Evolutionary conservation across 2,797 vertebrate genomes (phyloP).

Genomic region (Loriculus beryllinus): DNA sequence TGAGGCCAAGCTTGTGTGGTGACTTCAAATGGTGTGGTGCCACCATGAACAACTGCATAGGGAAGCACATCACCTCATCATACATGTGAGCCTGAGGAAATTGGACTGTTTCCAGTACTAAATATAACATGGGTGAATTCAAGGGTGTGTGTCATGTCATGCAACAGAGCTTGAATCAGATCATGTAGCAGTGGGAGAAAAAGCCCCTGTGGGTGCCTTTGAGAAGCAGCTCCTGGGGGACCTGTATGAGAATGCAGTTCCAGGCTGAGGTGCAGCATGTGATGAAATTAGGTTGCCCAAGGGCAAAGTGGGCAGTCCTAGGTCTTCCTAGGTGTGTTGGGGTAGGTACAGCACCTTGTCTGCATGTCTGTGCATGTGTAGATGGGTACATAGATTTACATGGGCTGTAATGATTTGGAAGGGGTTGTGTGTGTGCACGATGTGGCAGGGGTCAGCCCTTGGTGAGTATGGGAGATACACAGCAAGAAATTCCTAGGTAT

Average conservation of each 20-base stretch:
- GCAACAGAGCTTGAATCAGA: neutral
- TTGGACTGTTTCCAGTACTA: neutral
- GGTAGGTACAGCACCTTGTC: neutral
- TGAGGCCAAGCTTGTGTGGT: neutral
- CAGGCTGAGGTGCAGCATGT: neutral
- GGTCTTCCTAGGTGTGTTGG: neutral
- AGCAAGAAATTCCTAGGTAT: neutral
- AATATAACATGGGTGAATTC: neutral
- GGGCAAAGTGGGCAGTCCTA: neutral
- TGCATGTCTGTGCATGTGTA: neutral
- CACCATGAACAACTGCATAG: neutral
- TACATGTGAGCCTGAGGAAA: neutral
- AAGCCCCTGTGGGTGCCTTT: neutral
- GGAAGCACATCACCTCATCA: neutral
- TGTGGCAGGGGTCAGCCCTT: neutral
- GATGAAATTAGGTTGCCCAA: neutral
- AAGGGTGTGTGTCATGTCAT: neutral
- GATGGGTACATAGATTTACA: rapidly evolving
- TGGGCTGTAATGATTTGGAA: neutral
- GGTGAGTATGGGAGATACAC: neutral
- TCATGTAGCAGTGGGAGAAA: neutral
- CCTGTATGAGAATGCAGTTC: neutral
- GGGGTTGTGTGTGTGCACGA: neutral
- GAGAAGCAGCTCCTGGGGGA: neutral
- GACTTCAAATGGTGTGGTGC: neutral